Percentiles rank a stretch among this genome's conserved stretches.
Conservation (phyloP, 2,113 vertebrate genomes). For the Pelmatolapia mariae region DNA sequence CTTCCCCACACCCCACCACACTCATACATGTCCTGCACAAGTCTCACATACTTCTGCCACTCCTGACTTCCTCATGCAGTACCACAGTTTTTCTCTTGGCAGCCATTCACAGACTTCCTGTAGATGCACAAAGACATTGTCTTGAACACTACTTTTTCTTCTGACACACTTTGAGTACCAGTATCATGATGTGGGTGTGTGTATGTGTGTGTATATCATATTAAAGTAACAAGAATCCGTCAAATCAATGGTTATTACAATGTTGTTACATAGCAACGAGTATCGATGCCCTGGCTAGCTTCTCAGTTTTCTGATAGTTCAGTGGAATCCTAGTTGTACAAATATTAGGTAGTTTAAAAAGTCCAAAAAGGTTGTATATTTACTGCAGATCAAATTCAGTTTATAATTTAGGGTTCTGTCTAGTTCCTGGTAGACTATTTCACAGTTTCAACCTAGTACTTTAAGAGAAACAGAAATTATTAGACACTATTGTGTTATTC, state of each 20-base stretch:
- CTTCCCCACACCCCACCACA: neutral
- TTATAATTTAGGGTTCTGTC: neutral
- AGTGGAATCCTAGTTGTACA: neutral
- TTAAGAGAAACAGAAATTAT: neutral
- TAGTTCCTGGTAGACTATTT: neutral
- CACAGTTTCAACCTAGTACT: neutral
- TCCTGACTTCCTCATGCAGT: neutral
- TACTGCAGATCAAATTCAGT: neutral
- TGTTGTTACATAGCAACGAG: neutral
- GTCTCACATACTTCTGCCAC: neutral
- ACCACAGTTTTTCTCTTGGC: neutral
- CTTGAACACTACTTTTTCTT: neutral
- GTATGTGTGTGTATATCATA: neutral
- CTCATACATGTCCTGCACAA: neutral
- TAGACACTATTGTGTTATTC: neutral
- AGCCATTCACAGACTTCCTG: neutral
- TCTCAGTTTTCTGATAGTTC: neutral
- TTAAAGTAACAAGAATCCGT: neutral
- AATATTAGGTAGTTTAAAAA: fast-evolving
- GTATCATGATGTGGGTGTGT: neutral
- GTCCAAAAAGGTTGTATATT: neutral
- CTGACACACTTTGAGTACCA: neutral
- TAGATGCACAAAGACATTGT: neutral
- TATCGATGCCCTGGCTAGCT: fast-evolving
- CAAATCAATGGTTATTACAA: neutral